Conservation (phyloP, 2,888 invertebrate genomes). For the Meteorus colon region DNA sequence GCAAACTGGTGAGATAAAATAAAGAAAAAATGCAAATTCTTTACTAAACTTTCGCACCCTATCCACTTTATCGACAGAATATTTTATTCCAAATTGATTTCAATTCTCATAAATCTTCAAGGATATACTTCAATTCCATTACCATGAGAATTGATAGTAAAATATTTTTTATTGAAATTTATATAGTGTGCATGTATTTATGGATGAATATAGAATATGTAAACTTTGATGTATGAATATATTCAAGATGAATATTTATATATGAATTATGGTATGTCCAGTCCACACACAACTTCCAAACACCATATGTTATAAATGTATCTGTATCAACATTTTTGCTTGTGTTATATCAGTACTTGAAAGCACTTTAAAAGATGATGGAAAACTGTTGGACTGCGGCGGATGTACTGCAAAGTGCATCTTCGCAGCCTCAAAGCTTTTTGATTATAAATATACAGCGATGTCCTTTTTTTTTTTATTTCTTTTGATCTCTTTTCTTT, state of each 20-base stretch:
- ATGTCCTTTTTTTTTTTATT: not conserved
- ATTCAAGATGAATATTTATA: slow-evolving; percentile 1
- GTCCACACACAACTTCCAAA: slow-evolving; percentile 25
- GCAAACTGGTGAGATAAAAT: too few relatives aligned
- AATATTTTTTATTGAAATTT: too few relatives aligned
- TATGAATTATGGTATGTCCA: slow-evolving; percentile 25
- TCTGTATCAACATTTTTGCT: slow-evolving; percentile 1
- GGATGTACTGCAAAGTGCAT: slow-evolving; percentile 43
- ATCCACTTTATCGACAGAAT: too few relatives aligned
- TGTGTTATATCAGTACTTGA: slow-evolving; percentile 37
- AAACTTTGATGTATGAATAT: slow-evolving; percentile 11
- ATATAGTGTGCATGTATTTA: not conserved
- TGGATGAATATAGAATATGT: not conserved
- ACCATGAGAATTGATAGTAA: too few relatives aligned
- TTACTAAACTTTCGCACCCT: too few relatives aligned
- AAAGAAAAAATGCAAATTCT: too few relatives aligned
- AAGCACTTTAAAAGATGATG: slow-evolving; percentile 46
- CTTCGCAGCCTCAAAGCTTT: slow-evolving; percentile 19
- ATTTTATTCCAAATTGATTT: too few relatives aligned
- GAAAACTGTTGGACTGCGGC: slow-evolving; percentile 33
- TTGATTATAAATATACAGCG: not conserved
- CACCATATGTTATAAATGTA: slow-evolving; percentile 12
- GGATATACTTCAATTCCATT: too few relatives aligned
- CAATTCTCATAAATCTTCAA: too few relatives aligned
- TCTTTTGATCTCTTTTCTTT: not conserved